Percentiles rank a stretch among this genome's conserved stretches.
Evolutionary conservation across 1,140 invertebrate genomes (phyloP).

Genomic region (Oedothorax gibbosus): DNA sequence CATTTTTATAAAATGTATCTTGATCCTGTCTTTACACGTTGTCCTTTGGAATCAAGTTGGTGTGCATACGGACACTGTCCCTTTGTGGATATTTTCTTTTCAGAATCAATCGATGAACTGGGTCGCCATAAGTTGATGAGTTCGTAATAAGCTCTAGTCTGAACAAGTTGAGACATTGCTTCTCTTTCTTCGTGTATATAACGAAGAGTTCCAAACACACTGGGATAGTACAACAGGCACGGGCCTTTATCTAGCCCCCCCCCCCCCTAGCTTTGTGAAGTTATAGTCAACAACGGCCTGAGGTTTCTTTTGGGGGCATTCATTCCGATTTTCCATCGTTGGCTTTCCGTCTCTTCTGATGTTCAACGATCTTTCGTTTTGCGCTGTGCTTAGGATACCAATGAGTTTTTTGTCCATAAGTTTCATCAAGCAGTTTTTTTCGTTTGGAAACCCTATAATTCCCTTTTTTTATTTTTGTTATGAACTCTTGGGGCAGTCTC

Average conservation of each 20-base stretch:
- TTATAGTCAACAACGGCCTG: conserved; percentile 20
- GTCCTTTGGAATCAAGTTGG: not conserved
- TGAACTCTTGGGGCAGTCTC: not conserved
- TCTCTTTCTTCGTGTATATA: conserved; percentile 1
- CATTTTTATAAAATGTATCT: conserved; percentile 7
- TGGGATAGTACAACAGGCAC: conserved; percentile 5
- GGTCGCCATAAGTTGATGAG: not conserved
- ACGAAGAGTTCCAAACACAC: conserved; percentile 15
- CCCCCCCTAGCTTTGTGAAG: not conserved
- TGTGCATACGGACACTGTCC: not conserved
- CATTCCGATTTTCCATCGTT: too few relatives aligned
- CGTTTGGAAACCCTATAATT: not conserved
- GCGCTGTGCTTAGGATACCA: not conserved
- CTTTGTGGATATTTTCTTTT: conserved; percentile 4
- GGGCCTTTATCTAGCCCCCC: conserved; percentile 8
- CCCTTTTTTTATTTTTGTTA: not conserved
- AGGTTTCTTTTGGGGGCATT: conserved; percentile 14
- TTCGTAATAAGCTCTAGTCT: conserved; percentile 14
- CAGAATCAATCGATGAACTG: not conserved
- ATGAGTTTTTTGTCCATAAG: not conserved
- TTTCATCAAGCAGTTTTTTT: not conserved
- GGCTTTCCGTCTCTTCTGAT: conserved; percentile 6
- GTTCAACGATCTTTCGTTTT: not conserved
- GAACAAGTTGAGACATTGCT: not conserved
- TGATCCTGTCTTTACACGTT: not conserved